phyloP scores from a whole-genome alignment of 2,797 vertebrate species.

The Hypotaenidia okinawae region DNA sequence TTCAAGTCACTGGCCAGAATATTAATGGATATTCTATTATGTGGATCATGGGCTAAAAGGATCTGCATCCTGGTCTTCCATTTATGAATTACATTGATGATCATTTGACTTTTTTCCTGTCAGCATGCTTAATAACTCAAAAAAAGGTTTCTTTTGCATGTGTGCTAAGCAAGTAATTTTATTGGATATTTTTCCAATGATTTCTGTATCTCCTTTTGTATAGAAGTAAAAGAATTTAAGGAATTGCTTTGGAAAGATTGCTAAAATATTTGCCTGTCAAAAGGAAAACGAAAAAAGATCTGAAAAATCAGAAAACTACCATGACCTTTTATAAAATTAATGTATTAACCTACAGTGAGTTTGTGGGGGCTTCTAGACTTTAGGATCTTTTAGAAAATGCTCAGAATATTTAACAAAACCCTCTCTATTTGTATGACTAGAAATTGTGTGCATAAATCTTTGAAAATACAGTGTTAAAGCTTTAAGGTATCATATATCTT shows the following conservation, averaged over 20 bases:
- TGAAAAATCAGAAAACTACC: neutral
- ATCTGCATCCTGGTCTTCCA: neutral
- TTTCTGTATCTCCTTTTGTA: neutral
- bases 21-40: constrained; percentile 10
- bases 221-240: neutral
- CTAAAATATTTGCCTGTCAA: neutral
- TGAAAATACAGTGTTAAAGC: neutral
- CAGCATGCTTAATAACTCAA: neutral
- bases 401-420: neutral
- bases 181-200: neutral
- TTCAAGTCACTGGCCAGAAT: neutral
- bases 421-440: neutral
- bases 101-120: neutral
- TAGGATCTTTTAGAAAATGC: neutral
- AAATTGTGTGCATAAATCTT: constrained; percentile 31
- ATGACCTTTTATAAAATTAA: neutral
- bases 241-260: neutral
- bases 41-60: neutral
- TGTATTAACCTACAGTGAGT: neutral
- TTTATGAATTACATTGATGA: neutral
- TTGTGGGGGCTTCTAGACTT: neutral
- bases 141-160: neutral
- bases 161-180: neutral
- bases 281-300: neutral
- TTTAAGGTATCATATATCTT: constrained; percentile 11